These are phyloP conservation scores for Lytechinus pictus DNA, from an alignment of 35 echinoderm and acorn worm species.

Conservation along the genomic window DNA sequence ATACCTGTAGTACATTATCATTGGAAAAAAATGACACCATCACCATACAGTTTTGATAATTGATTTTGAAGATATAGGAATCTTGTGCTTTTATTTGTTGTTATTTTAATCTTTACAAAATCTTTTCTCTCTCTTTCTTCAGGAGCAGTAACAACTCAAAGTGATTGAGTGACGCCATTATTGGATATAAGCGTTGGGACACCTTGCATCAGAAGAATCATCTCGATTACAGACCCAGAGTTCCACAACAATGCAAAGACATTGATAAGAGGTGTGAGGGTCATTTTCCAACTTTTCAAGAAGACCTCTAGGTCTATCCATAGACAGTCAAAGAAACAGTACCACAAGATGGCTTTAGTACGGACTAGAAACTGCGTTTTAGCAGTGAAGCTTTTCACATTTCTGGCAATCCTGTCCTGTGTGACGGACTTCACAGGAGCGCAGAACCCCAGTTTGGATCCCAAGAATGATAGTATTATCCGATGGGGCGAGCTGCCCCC, in stretches of 20 bases:
- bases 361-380: slow-evolving; percentile 12
- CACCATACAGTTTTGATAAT: too few species aligned
- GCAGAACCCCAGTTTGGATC: neutral
- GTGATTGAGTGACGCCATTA: neutral
- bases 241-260: neutral
- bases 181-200: neutral
- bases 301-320: neutral
- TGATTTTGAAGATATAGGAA: too few species aligned
- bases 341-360: slow-evolving; percentile 18
- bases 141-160: neutral
- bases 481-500: slow-evolving; percentile 34
- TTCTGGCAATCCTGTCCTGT: neutral
- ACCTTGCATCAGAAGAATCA: neutral
- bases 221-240: neutral
- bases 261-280: neutral
- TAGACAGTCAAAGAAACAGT: neutral
- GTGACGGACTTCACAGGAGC: neutral
- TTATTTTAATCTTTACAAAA: too few species aligned
- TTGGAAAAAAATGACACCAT: too few species aligned
- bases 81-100: too few species aligned
- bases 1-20: too few species aligned
- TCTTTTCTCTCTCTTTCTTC: neutral
- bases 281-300: neutral
- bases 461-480: neutral
- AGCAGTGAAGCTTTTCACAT: neutral